phyloP scores from a whole-genome alignment of 2,888 invertebrate genomes.

The Oscheius sp. region DNA sequence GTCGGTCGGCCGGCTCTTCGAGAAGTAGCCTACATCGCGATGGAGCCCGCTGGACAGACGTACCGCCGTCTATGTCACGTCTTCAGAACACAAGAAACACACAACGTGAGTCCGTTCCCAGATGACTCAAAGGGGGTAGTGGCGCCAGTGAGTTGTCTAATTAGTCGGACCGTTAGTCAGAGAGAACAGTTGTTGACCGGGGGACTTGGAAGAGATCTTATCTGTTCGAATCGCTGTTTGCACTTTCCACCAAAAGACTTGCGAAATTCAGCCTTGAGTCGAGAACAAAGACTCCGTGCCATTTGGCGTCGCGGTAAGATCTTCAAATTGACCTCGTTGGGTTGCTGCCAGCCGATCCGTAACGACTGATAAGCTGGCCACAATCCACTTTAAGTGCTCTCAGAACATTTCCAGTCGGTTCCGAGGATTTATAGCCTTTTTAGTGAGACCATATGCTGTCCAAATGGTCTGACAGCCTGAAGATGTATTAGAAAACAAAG shows the following conservation, averaged over 20 bases:
- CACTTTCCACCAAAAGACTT: not conserved
- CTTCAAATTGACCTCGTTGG: constrained; percentile 13
- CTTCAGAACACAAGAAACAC: constrained; percentile 41
- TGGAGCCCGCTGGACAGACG: constrained; percentile 53
- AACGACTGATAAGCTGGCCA: not conserved
- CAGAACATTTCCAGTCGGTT: too few species aligned
- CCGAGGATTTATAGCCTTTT: too few species aligned
- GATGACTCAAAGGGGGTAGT: not conserved
- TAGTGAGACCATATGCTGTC: too few species aligned
- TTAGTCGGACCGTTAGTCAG: not conserved
- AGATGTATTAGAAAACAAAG: too few species aligned
- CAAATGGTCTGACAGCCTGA: too few species aligned
- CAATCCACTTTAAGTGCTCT: not conserved
- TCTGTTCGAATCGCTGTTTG: not conserved
- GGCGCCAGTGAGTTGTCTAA: not conserved
- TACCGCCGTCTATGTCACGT: constrained; percentile 57
- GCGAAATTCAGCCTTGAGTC: not conserved
- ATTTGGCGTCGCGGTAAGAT: not conserved
- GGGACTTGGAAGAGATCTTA: not conserved
- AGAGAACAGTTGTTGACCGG: not conserved
- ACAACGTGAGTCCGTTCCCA: constrained; percentile 35
- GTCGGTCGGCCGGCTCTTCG: constrained; percentile 43
- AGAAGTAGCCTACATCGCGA: constrained; percentile 55
- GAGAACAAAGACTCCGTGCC: not conserved
- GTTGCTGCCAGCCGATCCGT: constrained; percentile 14